Evolutionary conservation across 2,888 invertebrate species (phyloP).

Genomic region (Watsonalla cultraria): DNA sequence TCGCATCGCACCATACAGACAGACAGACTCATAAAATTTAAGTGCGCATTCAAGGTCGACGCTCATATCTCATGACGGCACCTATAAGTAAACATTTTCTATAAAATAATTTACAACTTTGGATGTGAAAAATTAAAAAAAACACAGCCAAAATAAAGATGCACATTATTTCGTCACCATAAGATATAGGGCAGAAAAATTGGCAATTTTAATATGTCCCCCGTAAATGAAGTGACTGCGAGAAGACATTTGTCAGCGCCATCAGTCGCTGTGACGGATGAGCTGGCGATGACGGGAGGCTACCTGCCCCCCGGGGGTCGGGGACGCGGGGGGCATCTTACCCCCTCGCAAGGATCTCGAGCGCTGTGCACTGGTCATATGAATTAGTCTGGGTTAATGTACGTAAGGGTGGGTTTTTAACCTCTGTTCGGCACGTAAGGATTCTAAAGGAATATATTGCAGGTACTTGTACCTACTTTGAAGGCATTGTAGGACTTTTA

Average conservation of each 20-base stretch:
- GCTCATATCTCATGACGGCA: too few relatives aligned
- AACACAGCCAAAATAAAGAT: too few relatives aligned
- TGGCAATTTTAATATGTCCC: constrained; percentile 42
- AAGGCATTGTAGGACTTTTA: too few relatives aligned
- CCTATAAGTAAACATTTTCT: too few relatives aligned
- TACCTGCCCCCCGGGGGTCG: neutral
- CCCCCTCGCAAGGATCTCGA: constrained; percentile 19
- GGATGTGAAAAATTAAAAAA: too few relatives aligned
- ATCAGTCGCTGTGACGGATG: constrained; percentile 58
- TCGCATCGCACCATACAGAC: too few relatives aligned
- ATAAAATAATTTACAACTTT: too few relatives aligned
- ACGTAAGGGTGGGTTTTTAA: neutral
- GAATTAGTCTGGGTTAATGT: neutral
- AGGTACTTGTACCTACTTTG: neutral
- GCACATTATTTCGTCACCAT: neutral
- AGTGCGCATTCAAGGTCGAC: too few relatives aligned
- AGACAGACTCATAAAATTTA: too few relatives aligned
- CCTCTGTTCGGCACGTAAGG: neutral
- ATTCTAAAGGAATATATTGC: neutral
- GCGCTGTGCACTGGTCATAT: constrained; percentile 9
- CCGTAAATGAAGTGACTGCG: constrained; percentile 29
- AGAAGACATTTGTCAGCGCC: constrained; percentile 55
- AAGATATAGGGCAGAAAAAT: constrained; percentile 14
- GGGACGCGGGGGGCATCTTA: constrained; percentile 16
- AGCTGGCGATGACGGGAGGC: constrained; percentile 29